Evolutionary conservation across 2,113 vertebrate genomes (phyloP).

Genomic region (Clarias batrachus): DNA sequence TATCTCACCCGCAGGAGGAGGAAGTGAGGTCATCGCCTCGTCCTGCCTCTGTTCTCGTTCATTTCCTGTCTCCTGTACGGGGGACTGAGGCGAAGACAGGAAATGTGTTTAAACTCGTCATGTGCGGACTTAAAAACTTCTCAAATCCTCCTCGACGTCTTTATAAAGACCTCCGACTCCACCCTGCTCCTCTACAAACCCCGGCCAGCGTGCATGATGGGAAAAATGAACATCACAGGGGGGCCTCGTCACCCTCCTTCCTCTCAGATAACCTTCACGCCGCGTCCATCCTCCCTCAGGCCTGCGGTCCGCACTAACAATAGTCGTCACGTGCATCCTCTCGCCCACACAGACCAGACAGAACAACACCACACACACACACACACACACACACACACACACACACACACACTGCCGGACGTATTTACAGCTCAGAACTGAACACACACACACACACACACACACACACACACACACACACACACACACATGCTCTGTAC

Average conservation of each 20-base stretch:
- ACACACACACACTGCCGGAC: background rate
- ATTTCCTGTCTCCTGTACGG: constrained; percentile 42
- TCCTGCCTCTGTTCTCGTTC: constrained; percentile 47
- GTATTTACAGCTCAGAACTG: too few species aligned
- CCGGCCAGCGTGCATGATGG: background rate
- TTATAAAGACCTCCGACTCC: background rate
- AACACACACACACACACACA: background rate
- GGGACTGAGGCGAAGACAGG: background rate
- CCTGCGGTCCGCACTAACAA: constrained; percentile 32
- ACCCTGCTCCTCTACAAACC: background rate
- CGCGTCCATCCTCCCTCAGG: constrained; percentile 25
- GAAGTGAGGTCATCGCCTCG: constrained; percentile 41
- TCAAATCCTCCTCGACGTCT: background rate
- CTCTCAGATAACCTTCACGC: constrained; percentile 18
- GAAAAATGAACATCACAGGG: constrained; percentile 1
- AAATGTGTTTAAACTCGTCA: background rate
- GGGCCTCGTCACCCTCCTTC: constrained; percentile 17
- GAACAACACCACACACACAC: constrained; percentile 6
- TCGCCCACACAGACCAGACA: constrained; percentile 2
- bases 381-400: background rate
- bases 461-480: background rate
- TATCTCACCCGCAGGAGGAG: constrained; percentile 15
- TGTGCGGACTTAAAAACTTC: background rate
- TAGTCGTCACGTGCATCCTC: constrained; percentile 39
- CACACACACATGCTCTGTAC: background rate